Evolutionary conservation across 2,113 vertebrate species (phyloP).

Genomic region (Carassius auratus): DNA sequence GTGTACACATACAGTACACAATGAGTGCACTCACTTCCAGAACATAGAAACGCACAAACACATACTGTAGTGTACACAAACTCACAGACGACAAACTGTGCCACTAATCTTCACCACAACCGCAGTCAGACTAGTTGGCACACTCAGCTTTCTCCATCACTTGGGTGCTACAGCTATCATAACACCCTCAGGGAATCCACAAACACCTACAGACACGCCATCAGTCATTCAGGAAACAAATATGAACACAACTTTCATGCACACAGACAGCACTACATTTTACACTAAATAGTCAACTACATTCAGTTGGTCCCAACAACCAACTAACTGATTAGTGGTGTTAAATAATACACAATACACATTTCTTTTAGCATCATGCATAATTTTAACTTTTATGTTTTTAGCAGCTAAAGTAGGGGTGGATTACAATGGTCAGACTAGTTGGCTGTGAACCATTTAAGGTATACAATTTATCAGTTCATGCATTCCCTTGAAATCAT

Average conservation of each 20-base stretch:
- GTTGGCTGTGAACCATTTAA: not conserved
- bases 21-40: constrained; percentile 35
- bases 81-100: constrained; percentile 21
- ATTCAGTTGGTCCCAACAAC: not conserved
- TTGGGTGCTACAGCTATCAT: constrained; percentile 23
- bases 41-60: not conserved
- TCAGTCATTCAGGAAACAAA: constrained; percentile 18
- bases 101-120: constrained; percentile 44
- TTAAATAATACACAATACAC: too few species aligned
- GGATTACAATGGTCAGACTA: not conserved
- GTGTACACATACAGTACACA: constrained; percentile 14
- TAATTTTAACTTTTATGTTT: not conserved
- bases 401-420: not conserved
- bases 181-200: constrained; percentile 33
- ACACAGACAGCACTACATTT: constrained; percentile 6
- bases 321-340: not conserved
- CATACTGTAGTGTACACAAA: constrained; percentile 18
- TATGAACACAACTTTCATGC: not conserved
- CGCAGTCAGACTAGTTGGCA: constrained; percentile 41
- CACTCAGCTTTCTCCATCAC: constrained; percentile 20
- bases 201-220: constrained; percentile 6
- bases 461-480: not conserved
- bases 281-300: not conserved
- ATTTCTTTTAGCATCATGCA: not conserved
- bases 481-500: not conserved